Evolutionary conservation across 23 tunicate genomes (phyloP).

Genomic region (Ascidia mentula): DNA sequence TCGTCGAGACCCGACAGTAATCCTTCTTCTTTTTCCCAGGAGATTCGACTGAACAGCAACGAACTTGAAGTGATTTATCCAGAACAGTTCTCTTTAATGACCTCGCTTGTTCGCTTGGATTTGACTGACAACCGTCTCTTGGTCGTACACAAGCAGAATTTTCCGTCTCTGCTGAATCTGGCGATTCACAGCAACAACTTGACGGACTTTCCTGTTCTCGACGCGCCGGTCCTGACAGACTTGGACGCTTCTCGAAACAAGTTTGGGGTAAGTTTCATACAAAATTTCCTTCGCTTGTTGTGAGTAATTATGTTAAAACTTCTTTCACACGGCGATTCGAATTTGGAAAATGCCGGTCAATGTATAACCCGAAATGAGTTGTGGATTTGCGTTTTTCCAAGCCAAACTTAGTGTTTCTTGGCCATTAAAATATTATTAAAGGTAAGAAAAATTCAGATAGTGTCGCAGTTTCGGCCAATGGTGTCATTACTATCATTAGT

Average conservation of each 20-base stretch:
- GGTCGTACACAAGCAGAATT: constrained; percentile 8
- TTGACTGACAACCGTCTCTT: constrained; percentile 15
- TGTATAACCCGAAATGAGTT: too few relatives aligned
- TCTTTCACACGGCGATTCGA: too few relatives aligned
- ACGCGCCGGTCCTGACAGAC: constrained; percentile 14
- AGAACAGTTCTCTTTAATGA: background rate
- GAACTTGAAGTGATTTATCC: constrained; percentile 29
- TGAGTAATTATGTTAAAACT: too few relatives aligned
- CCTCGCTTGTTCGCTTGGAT: constrained; percentile 8
- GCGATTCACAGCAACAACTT: constrained; percentile 23
- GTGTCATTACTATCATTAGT: too few relatives aligned
- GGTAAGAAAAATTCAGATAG: too few relatives aligned
- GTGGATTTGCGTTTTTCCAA: too few relatives aligned
- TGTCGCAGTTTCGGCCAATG: too few relatives aligned
- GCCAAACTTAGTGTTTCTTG: too few relatives aligned
- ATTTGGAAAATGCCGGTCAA: too few relatives aligned
- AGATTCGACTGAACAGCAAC: constrained; percentile 14
- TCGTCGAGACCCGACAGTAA: too few relatives aligned
- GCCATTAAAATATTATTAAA: too few relatives aligned
- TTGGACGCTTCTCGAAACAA: constrained; percentile 5
- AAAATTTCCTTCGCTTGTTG: too few relatives aligned
- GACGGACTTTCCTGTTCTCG: constrained; percentile 16
- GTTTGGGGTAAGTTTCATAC: background rate
- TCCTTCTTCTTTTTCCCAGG: constrained; percentile 13
- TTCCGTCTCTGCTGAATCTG: constrained; percentile 10